phyloP scores from a whole-genome alignment of 1,140 invertebrate genomes.

The Cydia strobilella region DNA sequence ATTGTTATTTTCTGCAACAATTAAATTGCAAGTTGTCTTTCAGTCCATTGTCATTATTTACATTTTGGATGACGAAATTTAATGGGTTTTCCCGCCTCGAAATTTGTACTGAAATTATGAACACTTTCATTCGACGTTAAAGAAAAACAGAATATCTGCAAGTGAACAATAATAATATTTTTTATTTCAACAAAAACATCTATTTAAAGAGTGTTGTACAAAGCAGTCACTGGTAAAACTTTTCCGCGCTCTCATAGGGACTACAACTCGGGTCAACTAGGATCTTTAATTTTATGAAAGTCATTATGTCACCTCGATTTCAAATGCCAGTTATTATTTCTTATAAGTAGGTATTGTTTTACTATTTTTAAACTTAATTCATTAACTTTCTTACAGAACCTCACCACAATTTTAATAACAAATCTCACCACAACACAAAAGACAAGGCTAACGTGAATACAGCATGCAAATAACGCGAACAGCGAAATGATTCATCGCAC shows the following conservation, averaged over 20 bases:
- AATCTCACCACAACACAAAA: not conserved
- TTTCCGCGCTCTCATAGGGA: too few species aligned
- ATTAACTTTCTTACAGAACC: too few species aligned
- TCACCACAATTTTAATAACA: not conserved
- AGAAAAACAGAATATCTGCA: not conserved
- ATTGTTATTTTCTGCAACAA: not conserved
- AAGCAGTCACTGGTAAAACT: too few species aligned
- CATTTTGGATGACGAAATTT: not conserved
- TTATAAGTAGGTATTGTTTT: too few species aligned
- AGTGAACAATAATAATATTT: too few species aligned
- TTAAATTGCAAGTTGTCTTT: not conserved
- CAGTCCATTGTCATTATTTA: constrained; percentile 1
- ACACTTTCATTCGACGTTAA: not conserved
- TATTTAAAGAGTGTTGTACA: not conserved
- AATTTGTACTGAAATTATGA: not conserved
- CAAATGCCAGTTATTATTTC: too few species aligned
- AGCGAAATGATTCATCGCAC: not conserved
- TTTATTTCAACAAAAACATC: too few species aligned
- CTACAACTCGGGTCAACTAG: too few species aligned
- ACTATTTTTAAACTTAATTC: too few species aligned
- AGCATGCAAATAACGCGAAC: not conserved
- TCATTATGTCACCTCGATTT: too few species aligned
- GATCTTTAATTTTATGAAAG: too few species aligned
- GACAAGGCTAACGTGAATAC: not conserved
- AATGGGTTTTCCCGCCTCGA: constrained; percentile 5